Conservation (phyloP, 2,797 vertebrate species). For the Chaunax sp. region DNA sequence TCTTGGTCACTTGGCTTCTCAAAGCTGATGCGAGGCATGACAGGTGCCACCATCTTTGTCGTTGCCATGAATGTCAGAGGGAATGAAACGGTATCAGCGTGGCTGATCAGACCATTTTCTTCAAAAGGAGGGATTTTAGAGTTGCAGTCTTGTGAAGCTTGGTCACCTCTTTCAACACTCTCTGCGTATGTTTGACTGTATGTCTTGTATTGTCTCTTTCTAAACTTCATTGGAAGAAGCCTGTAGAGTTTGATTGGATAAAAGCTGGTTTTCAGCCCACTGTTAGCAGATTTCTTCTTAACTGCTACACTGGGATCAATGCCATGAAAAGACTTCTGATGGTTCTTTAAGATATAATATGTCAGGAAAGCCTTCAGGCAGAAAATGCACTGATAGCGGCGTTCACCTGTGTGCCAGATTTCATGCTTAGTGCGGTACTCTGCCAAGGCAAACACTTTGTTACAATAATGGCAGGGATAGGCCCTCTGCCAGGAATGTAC, state of each 20-base stretch:
- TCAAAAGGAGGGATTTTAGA: slow-evolving; percentile 84
- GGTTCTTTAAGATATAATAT: slow-evolving; percentile 98
- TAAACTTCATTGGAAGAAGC: slow-evolving; percentile 96
- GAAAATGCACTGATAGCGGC: slow-evolving; percentile 98
- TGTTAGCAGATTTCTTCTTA: slow-evolving; percentile 92
- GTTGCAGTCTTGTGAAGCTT: slow-evolving; percentile 76
- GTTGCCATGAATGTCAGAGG: slow-evolving; percentile 87
- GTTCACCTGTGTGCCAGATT: slow-evolving; percentile 98
- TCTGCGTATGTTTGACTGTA: slow-evolving; percentile 89
- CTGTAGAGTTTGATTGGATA: slow-evolving; percentile 98
- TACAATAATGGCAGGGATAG: slow-evolving; percentile 98
- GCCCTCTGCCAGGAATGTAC: slow-evolving; percentile 98
- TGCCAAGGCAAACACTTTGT: slow-evolving; percentile 96
- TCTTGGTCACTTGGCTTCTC: slow-evolving; percentile 75
- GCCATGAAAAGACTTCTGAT: slow-evolving; percentile 98
- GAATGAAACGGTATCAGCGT: slow-evolving; percentile 70
- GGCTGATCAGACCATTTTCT: slow-evolving; percentile 60
- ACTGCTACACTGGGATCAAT: slow-evolving; percentile 94
- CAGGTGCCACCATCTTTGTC: slow-evolving; percentile 81
- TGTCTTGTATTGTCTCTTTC: slow-evolving; percentile 91
- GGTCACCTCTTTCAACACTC: slow-evolving; percentile 72
- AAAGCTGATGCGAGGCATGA: slow-evolving; percentile 83
- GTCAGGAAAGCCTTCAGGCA: slow-evolving; percentile 99
- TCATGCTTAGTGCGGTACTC: slow-evolving; percentile 99
- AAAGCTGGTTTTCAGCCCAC: slow-evolving; percentile 91